Evolutionary conservation across 2,797 vertebrate genomes (phyloP).

Genomic region (Schizothorax lantsangensis): DNA sequence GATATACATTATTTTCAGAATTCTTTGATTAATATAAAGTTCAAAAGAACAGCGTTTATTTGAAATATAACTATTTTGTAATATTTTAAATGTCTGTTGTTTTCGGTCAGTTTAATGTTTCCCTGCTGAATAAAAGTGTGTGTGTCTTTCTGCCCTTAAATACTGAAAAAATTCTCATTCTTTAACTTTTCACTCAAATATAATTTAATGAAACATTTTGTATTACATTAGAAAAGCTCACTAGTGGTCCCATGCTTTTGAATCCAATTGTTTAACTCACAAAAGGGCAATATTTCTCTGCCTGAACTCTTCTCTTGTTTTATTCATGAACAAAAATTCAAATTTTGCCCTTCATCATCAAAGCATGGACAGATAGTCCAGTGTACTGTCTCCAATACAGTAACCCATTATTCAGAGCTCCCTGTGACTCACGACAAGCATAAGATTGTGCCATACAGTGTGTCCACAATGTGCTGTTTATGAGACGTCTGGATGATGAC

Average conservation of each 20-base stretch:
- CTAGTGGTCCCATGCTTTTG: background rate
- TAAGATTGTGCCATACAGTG: background rate
- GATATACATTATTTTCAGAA: background rate
- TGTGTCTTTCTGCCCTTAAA: no score
- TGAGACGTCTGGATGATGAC: slow-evolving; percentile 26
- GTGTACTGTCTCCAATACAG: slow-evolving; percentile 24
- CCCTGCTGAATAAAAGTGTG: background rate
- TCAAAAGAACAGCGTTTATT: no score
- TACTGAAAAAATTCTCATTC: background rate
- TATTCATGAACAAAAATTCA: slow-evolving; percentile 28
- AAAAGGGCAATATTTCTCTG: slow-evolving; percentile 5
- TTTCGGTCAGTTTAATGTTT: background rate
- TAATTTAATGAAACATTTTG: background rate
- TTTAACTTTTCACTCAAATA: background rate
- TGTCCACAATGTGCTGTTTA: slow-evolving; percentile 10
- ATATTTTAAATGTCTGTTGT: background rate
- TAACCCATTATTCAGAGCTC: slow-evolving; percentile 30
- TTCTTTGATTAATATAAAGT: background rate
- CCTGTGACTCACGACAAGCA: background rate
- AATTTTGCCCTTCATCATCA: slow-evolving; percentile 43
- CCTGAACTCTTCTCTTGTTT: slow-evolving; percentile 9
- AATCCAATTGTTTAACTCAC: background rate
- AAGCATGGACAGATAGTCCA: slow-evolving; percentile 28
- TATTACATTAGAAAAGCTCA: background rate
- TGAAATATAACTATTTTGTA: background rate